Base-by-base conservation (phyloP, 2,113 vertebrate species). In the Halcyon malimbica region DNA sequence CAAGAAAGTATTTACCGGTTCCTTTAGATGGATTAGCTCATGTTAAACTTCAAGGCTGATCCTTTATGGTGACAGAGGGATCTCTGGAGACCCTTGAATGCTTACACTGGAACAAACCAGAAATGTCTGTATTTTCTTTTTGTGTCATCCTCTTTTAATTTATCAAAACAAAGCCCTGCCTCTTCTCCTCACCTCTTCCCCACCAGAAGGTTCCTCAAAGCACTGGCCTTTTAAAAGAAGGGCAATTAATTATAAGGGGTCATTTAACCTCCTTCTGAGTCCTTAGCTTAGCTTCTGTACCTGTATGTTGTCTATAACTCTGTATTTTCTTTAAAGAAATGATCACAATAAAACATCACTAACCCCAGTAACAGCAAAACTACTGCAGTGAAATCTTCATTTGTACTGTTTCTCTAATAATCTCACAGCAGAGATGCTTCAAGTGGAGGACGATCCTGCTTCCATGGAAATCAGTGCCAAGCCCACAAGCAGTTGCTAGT, bases 11-110 rank as follows among this genome's bases (percentile, higher is more conserved):
- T 50, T 94, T 56, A 59, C 23, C n/a, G 39, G 31, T 56, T 90
- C 23, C 37, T 83, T 91, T 56, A 51, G 71, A 81, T 13, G 56
- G 60, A 88, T 96, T 96, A 93, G 86, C 21, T 92, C 46, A 42
- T 28, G 37, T 51, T 92, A 60, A 88, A 56, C 59, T 62, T 87
- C 29, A 81, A 68, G 63, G 18, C 12, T 85, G 59, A 84, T 64
- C n/a, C 53, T 95, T 82, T 42, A 21, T 44, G 33, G 64, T 75
- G 87, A 56, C 69, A 75, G 31, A 20, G 31, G 29, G 26, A 42
- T 83, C 26, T 71, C 53, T 78, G 51, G 42, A 80, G 54, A 83
- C 46, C 31, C 8, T 79, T 73, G 48, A 71, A 84, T n/a, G 24
- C 41, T 84, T 75, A 79, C 50, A 33, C 16, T 26, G n/a, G n/a